phyloP scores from a whole-genome alignment of 53 echinoderm and acorn worm genomes.

The Echinarachnius parma region DNA sequence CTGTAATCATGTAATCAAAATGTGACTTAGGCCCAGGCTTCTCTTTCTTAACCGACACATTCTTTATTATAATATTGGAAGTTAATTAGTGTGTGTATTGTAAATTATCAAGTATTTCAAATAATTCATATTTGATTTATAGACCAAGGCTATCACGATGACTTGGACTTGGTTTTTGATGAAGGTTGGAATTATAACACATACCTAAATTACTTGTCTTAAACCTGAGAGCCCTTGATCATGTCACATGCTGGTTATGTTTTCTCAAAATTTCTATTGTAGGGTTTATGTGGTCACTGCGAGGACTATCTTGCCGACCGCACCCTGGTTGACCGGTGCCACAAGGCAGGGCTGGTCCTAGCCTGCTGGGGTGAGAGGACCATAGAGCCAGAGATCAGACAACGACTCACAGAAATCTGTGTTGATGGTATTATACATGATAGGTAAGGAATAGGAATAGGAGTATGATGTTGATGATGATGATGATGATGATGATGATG shows the following conservation, averaged over 20 bases:
- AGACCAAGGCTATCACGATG: background rate
- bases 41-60: too few species aligned
- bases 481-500: conserved; percentile 2
- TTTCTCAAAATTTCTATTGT: background rate
- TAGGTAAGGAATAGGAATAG: background rate
- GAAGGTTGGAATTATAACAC: too few species aligned
- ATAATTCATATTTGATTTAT: background rate
- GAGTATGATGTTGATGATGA: background rate
- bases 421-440: conserved; percentile 36
- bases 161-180: too few species aligned
- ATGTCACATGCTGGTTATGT: background rate
- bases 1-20: too few species aligned
- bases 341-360: conserved; percentile 4
- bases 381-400: background rate
- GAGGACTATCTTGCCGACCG: conserved; percentile 28
- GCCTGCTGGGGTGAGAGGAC: conserved; percentile 25
- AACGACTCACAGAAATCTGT: background rate
- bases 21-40: too few species aligned
- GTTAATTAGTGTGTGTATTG: too few species aligned
- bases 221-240: background rate
- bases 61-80: too few species aligned
- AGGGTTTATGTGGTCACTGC: conserved; percentile 29
- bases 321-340: conserved; percentile 15
- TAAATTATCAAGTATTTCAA: background rate
- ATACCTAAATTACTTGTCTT: too few species aligned